Percentiles rank a stretch among this genome's conserved stretches.
Conservation (phyloP, 2,797 vertebrate species). For the Sebastes nivosus region DNA sequence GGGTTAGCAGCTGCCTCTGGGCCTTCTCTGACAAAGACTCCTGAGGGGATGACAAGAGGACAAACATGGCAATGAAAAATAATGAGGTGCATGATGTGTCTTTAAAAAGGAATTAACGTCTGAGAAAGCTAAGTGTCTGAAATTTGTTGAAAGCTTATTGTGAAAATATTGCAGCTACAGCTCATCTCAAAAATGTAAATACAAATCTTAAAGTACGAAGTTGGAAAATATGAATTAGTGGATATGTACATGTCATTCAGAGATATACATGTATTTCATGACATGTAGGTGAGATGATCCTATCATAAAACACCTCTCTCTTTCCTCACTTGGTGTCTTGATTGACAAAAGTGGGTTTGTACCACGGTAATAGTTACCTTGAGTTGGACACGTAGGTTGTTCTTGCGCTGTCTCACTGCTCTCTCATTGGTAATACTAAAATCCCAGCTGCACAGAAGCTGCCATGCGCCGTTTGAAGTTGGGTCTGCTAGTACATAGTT, state of each 20-base stretch:
- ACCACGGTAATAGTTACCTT: constrained; percentile 79
- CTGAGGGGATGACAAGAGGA: constrained; percentile 68
- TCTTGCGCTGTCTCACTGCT: constrained; percentile 89
- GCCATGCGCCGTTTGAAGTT: constrained; percentile 83
- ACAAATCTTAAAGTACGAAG: neutral
- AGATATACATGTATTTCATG: neutral
- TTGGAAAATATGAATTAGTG: neutral
- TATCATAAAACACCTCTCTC: neutral
- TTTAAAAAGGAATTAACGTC: neutral
- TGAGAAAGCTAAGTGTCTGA: neutral
- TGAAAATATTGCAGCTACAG: neutral
- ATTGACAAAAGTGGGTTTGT: neutral
- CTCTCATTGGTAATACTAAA: constrained; percentile 89
- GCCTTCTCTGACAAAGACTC: constrained; percentile 87
- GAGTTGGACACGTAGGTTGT: constrained; percentile 89
- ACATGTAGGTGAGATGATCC: neutral
- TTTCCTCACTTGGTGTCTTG: neutral
- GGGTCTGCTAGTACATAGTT: constrained; percentile 82
- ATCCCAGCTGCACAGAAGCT: constrained; percentile 93
- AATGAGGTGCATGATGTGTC: neutral
- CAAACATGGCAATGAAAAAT: neutral
- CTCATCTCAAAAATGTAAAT: neutral
- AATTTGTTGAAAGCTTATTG: neutral
- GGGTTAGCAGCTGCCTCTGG: constrained; percentile 67
- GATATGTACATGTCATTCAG: neutral